Evolutionary conservation across 2,113 vertebrate species (phyloP), one percentile per base, ranked within the genome.

Genomic region (Nematolebias whitei): DNA sequence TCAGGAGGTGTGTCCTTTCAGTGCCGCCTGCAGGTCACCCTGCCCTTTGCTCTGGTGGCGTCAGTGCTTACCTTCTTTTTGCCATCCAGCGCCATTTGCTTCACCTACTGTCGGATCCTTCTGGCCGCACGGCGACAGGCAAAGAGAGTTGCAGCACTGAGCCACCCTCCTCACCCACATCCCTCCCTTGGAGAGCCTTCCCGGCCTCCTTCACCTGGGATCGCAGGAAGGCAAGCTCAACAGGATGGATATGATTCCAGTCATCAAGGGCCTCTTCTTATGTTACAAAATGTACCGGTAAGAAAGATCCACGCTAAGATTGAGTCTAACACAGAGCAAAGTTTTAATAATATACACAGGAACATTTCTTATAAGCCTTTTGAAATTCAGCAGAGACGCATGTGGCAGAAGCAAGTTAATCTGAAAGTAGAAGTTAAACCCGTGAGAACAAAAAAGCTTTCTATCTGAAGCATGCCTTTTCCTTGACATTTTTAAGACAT

Each of bases 41-140:
- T 98, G 72, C 96, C 96, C 40, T 99, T 96, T 1, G 97, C 95
- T 45, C 87, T 98, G 56, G 93, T 96, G 80, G 97, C 95, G 0
- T 98, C 97, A 1, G 93, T 95, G 22, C 91, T 99, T 53, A 99
- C 97, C 14, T 99, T 99, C 91, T 96, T 99, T 88, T 85, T 99
- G 71, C 97, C 97, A 0, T 96, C 97, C 0, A 90, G 93, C 0
- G 96, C 97, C 88, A 98, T 99, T 86, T 96, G 95, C 87, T 99
- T 98, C 92, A 99, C 97, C 78, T 99, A 98, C 90, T 96, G 96
- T 84, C 93, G 94, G 76, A 98, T 99, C 79, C 92, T 99, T 26
- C 86, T 96, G 90, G 95, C 94, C 0, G 97, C 97, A 0, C 90
- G 94, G 52, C 94, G 92, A 73, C 96, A 98, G 53, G 97, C 96